These are phyloP conservation scores for Pectinophora gossypiella DNA, from an alignment of 1,140 invertebrate genomes.

Conservation along the genomic window DNA sequence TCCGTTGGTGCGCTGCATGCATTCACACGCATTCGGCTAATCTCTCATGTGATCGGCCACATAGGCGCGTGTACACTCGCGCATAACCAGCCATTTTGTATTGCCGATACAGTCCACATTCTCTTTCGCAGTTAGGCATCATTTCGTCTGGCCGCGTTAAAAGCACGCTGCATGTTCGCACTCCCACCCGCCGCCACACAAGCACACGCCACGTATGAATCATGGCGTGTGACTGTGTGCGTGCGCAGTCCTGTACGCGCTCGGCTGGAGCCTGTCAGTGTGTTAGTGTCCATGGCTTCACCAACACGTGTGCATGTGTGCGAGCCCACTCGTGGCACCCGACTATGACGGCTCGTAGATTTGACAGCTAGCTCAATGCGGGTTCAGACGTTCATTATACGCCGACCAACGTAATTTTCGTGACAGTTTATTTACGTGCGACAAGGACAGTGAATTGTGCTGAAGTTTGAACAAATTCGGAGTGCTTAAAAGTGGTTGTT, in stretches of 20 bases:
- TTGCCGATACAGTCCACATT: conserved; percentile 59
- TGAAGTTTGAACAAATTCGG: conserved; percentile 15
- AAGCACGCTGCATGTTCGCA: conserved; percentile 72
- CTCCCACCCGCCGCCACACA: conserved; percentile 69
- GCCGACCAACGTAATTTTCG: conserved; percentile 62
- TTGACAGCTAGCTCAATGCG: conserved; percentile 75
- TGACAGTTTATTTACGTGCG: conserved; percentile 55
- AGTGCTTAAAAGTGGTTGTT: conserved; percentile 21
- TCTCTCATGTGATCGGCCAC: conserved; percentile 68
- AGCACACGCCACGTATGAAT: conserved; percentile 58
- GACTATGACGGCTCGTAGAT: conserved; percentile 74
- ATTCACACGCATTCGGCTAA: conserved; percentile 71
- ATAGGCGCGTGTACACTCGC: conserved; percentile 54
- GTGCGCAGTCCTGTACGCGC: conserved; percentile 56
- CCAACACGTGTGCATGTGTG: conserved; percentile 52
- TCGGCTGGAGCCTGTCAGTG: conserved; percentile 62
- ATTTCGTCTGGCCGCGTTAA: conserved; percentile 70
- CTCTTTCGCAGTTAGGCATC: conserved; percentile 61
- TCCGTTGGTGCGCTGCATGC: conserved; percentile 53
- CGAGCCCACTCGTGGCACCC: conserved; percentile 66
- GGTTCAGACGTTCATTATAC: conserved; percentile 73
- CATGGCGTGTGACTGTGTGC: conserved; percentile 58
- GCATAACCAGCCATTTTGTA: conserved; percentile 66
- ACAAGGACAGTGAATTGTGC: conserved; percentile 42
- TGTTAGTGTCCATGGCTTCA: conserved; percentile 56